These are phyloP conservation scores for Smutsia temminckii DNA, from an alignment of 2,797 vertebrate species.

Conservation along the genomic window DNA sequence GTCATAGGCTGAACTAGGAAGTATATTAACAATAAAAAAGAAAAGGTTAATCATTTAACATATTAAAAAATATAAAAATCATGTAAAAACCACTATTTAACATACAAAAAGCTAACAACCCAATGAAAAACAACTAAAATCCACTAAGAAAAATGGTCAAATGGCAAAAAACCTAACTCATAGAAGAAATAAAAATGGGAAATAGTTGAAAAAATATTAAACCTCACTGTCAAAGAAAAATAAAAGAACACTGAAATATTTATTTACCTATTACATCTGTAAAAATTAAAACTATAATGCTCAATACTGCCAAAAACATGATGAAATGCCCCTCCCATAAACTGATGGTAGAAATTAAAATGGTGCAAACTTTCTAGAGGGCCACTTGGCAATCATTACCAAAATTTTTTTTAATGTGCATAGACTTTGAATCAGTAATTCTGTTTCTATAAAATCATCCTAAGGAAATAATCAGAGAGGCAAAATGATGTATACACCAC, in stretches of 20 bases:
- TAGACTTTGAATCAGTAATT: constrained; percentile 30
- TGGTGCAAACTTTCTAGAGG: not conserved
- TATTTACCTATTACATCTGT: not conserved
- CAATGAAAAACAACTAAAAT: not conserved
- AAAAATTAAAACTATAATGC: constrained; percentile 38
- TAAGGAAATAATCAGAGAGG: constrained; percentile 13
- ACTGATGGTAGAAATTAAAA: constrained; percentile 20
- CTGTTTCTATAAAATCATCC: not conserved
- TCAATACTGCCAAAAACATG: not conserved
- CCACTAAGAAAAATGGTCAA: constrained; percentile 15
- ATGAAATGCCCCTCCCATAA: not conserved
- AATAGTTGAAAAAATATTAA: not conserved
- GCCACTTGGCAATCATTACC: not conserved
- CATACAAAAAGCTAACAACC: not conserved
- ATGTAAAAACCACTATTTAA: not conserved
- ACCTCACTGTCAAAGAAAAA: constrained; percentile 7
- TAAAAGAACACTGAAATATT: not conserved
- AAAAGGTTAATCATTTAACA: not conserved
- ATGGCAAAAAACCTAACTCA: constrained; percentile 15
- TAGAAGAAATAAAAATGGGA: constrained; percentile 36
- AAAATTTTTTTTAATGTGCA: not conserved
- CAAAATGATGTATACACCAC: not conserved
- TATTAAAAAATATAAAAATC: not conserved
- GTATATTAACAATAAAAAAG: constrained; percentile 34
- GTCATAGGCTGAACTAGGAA: not conserved